Evolutionary conservation across 2,888 invertebrate species (phyloP), one percentile per base, ranked within the genome.

Genomic region (Cinara cedri): DNA sequence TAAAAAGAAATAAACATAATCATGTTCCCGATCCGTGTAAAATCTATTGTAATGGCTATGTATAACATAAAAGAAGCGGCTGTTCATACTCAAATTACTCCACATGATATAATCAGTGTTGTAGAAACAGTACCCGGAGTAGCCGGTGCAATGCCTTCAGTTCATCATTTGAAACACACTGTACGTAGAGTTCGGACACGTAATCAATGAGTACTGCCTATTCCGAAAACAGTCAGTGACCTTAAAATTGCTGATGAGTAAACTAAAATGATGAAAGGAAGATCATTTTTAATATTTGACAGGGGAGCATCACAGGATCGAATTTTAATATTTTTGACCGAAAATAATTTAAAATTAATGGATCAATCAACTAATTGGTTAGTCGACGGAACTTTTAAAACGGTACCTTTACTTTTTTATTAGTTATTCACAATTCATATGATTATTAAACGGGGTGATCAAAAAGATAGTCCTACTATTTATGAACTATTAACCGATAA

Each of bases 51-150:
- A 14, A 46, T 46, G 46, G 46, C 46, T 46, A 14, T 46, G 46
- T 13, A 46, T 8, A 46, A 46, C 13, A 46, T 46, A 46, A 51
- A 51, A 51, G 51, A 51, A 51, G 51, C 51, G 51, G 51, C 51
- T 51, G n/a, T 51, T 54, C 54, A 51, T 54, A 54, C 54, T n/a
- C 54, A 54, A 54, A 54, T n/a, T 54, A 54, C 54, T 54, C 54
- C n/a, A 4, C 8, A 51, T 19, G n/a, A 54, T n/a, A n/a, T n/a
- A n/a, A n/a, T n/a, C n/a, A n/a, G n/a, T n/a, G n/a, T n/a, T n/a
- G n/a, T n/a, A n/a, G n/a, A n/a, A n/a, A n/a, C n/a, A n/a, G n/a
- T n/a, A n/a, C n/a, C n/a, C n/a, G n/a, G n/a, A n/a, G n/a, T n/a
- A n/a, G n/a, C n/a, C n/a, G n/a, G n/a, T 51, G 51, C n/a, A 51